Base-by-base conservation (phyloP, 2,888 invertebrate species). In the Drosophila neonasuta region DNA sequence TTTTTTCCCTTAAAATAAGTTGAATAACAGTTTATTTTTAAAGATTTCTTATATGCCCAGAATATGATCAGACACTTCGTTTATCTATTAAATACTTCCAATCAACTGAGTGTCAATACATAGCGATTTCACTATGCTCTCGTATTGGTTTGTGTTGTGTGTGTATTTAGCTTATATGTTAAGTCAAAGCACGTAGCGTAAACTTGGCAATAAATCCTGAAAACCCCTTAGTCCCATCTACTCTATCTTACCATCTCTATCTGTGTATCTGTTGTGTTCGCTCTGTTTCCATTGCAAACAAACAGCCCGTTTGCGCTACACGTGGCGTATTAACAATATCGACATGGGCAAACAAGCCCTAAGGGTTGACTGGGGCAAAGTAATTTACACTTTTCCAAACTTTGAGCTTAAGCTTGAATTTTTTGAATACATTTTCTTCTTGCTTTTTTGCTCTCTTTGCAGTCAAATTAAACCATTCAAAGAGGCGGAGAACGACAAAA, bases 151-250 rank as follows among this genome's bases (percentile, higher is more conserved):
- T 50, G 66, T 65, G n/a, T 39, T 48, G 60, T 67, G 56, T 61
- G 58, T 54, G 65, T 57, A 59, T 63, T 69, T 50, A 56, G 73
- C 79, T 84, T 88, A 88, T 89, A 90, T 88, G 89, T 89, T 89
- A 89, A 90, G 90, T 90, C 90, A 80, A 80, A 84, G 88, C 90
- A 90, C 90, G 90, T 90, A 89, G 71, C 87, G 84, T 72, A 75
- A 87, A 82, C 79, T 84, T 86, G 87, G 83, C 88, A 80, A 88
- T 87, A 87, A 86, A 75, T 86, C 81, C 83, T 74, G 54, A 61
- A 71, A 64, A 62, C 68, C 73, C 78, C 71, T 70, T 58, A 56
- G 67, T 48, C 67, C 66, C 44, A 36, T 36, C 13, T 56, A 64
- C 50, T 24, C 17, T 34, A 7, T 36, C 60, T 55, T 24, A 24